Evolutionary conservation across 2,113 vertebrate species (phyloP).

Genomic region (Gobio gobio): DNA sequence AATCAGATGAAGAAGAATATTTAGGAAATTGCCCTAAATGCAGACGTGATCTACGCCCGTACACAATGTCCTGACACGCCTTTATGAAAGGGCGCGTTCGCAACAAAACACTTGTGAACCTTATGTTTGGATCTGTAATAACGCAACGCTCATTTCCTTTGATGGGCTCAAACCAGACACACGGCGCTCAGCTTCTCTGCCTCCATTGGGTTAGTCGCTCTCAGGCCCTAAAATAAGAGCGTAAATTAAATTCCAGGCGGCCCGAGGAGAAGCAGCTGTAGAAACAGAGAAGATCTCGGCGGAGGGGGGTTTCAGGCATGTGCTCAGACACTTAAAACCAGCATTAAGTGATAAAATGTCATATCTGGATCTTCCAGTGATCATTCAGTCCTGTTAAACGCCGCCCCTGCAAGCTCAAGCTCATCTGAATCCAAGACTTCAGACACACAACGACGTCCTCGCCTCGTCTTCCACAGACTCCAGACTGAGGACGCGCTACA

Average conservation of each 20-base stretch:
- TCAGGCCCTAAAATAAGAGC: conserved; percentile 48
- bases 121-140: neutral
- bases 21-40: neutral
- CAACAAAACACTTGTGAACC: neutral
- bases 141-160: neutral
- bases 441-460: neutral
- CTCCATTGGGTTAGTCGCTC: conserved; percentile 4
- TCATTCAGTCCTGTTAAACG: neutral
- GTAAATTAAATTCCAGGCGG: conserved; percentile 43
- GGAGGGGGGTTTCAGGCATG: conserved; percentile 13
- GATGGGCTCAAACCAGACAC: conserved; percentile 20
- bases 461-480: neutral
- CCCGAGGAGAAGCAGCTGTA: conserved; percentile 54
- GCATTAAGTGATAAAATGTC: too few relatives aligned
- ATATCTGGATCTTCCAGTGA: too few relatives aligned
- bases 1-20: neutral
- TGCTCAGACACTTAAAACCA: neutral
- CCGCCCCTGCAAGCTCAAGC: neutral
- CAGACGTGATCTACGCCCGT: neutral
- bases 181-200: conserved; percentile 6
- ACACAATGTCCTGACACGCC: conserved; percentile 14
- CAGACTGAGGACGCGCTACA: too few relatives aligned
- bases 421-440: too few relatives aligned
- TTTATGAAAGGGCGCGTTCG: neutral
- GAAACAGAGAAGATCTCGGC: conserved; percentile 48